phyloP scores from a whole-genome alignment of 2,113 vertebrate species.

The Entelurus aequoreus region DNA sequence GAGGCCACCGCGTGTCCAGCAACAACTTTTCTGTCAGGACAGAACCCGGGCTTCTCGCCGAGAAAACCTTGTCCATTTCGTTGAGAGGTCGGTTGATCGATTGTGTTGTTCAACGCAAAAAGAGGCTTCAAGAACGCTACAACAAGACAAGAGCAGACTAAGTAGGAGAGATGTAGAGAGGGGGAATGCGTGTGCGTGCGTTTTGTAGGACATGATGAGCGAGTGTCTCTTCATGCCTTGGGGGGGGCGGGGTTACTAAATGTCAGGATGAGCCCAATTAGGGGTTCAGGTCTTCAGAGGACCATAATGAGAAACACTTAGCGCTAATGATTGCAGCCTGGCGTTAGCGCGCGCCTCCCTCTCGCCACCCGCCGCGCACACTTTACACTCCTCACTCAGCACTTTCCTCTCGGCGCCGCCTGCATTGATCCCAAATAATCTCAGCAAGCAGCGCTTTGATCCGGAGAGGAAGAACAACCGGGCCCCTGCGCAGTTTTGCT shows the following conservation, averaged over 20 bases:
- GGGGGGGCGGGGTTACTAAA: conserved; percentile 46
- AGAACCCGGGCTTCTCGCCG: too few relatives aligned
- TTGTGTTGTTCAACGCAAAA: too few relatives aligned
- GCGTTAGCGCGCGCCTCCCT: conserved; percentile 45
- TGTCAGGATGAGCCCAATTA: conserved; percentile 62
- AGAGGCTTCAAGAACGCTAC: too few relatives aligned
- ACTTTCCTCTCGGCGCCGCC: conserved; percentile 37
- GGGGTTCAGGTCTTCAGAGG: conserved; percentile 63
- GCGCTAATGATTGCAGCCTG: conserved; percentile 63
- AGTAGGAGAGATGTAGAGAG: too few relatives aligned
- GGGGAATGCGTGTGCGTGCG: too few relatives aligned
- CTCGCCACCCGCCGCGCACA: conserved; percentile 36
- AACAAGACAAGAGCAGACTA: too few relatives aligned
- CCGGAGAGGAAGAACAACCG: conserved; percentile 36
- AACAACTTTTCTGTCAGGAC: too few relatives aligned
- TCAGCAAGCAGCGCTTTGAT: conserved; percentile 64
- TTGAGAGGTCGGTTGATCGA: too few relatives aligned
- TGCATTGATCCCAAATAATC: conserved; percentile 67
- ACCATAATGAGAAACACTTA: conserved; percentile 74
- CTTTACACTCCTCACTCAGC: conserved; percentile 52
- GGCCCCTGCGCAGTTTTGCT: neutral
- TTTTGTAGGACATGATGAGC: conserved; percentile 10
- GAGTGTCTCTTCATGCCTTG: conserved; percentile 2
- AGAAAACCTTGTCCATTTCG: too few relatives aligned
- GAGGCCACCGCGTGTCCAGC: too few relatives aligned